phyloP scores from a whole-genome alignment of 2,113 vertebrate species.

The Silurus asotus region DNA sequence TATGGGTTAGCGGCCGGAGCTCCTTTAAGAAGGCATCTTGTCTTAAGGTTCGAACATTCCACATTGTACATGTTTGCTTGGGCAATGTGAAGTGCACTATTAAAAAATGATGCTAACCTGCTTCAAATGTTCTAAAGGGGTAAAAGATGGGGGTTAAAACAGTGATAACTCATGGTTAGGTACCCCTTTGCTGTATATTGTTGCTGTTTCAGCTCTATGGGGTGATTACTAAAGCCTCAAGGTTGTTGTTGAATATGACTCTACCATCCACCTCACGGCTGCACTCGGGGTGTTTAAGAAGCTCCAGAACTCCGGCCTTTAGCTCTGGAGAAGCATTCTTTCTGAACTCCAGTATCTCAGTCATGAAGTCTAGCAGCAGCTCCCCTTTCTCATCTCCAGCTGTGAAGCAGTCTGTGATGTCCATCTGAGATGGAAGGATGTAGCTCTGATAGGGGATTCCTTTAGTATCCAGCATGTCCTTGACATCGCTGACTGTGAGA shows the following conservation, averaged over 20 bases:
- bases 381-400: constrained; percentile 82
- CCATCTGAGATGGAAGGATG: constrained; percentile 80
- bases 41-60: too few relatives aligned
- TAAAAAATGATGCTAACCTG: too few relatives aligned
- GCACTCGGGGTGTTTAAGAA: constrained; percentile 79
- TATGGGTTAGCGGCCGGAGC: too few relatives aligned
- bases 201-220: constrained; percentile 39
- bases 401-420: constrained; percentile 87
- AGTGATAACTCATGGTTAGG: constrained; percentile 67
- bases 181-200: constrained; percentile 14
- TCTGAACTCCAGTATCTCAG: constrained; percentile 81
- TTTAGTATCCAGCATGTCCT: constrained; percentile 72
- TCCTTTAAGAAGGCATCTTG: too few relatives aligned
- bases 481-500: constrained; percentile 75
- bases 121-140: too few relatives aligned
- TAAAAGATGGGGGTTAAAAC: too few relatives aligned
- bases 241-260: constrained; percentile 83
- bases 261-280: constrained; percentile 76
- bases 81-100: too few relatives aligned
- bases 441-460: constrained; percentile 74
- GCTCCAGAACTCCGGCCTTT: constrained; percentile 73
- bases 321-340: constrained; percentile 78
- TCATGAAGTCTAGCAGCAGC: constrained; percentile 88
- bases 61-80: too few relatives aligned
- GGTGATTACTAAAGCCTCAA: constrained; percentile 77